Base-by-base conservation (phyloP, 2,797 vertebrate genomes). In the Glossophaga mutica region DNA sequence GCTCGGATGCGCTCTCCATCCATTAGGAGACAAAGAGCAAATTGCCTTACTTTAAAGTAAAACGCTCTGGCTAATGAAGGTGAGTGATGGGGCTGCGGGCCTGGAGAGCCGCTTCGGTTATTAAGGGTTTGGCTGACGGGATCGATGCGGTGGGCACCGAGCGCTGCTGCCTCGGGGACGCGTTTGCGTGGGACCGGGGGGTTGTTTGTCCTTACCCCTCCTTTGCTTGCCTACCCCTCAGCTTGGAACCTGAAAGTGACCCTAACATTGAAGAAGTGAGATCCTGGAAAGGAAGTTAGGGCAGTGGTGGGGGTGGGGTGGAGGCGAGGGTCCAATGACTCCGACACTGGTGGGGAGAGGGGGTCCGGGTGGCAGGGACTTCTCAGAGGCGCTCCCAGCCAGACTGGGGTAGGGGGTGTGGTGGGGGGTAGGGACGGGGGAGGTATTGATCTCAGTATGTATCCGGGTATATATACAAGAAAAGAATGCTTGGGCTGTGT, bases 201-300 rank as follows among this genome's bases (percentile, higher is more conserved):
- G 37, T 37, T 52, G 44, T 71, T 68, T 57, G 39, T 21, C 6
- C 65, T 8, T 71, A 55, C 55, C 68, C 52, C 59, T 93, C 73
- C 95, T 71, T n/a, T 70, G 71, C 91, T 92, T 34, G 9, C 81
- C 37, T 89, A 92, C 86, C 76, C 55, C 24, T 88, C 90, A 42
- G 90, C 70, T 48, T 62, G 93, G 92, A 92, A 96, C 39, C 6
- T 83, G 1, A 86, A 55, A 96, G 96, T 94, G 97, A 96, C 94
- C 91, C 97, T 91, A 83, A 92, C 94, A 74, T 97, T 94, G 48
- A 62, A 97, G 94, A 97, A 98, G 98, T 98, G 90, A 95, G 94
- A 95, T 95, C 97, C 86, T 94, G 87, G 98, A 98, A 98, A 98
- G 96, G 99, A 98, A 99, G 98, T 98, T 97, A 92, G 97, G 97